Percentiles rank a stretch among this genome's conserved stretches.
Evolutionary conservation across 37 sponge, comb jelly and placozoan genomes (phyloP).

Genomic region (Chondrosia reniformis): DNA sequence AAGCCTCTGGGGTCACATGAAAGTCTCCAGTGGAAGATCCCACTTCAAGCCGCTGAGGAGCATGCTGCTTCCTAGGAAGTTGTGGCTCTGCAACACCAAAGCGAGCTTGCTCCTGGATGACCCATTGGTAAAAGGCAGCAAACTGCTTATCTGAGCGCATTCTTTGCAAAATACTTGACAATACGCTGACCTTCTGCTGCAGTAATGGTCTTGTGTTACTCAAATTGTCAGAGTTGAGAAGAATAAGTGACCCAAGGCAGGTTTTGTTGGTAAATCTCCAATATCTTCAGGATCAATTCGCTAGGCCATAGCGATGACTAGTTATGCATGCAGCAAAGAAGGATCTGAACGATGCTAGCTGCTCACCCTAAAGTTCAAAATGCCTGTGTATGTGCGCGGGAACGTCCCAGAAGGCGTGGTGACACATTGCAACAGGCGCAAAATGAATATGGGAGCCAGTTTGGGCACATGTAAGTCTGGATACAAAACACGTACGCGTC

Average conservation of each 20-base stretch:
- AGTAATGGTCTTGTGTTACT: background rate
- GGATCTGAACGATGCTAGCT: too few relatives aligned
- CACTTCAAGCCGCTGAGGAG: background rate
- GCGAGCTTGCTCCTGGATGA: background rate
- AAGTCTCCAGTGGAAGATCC: background rate
- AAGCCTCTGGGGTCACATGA: background rate
- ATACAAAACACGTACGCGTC: too few relatives aligned
- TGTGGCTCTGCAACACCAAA: background rate
- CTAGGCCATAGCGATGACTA: too few relatives aligned
- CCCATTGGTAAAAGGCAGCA: background rate
- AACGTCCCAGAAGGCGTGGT: too few relatives aligned
- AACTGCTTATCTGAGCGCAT: background rate
- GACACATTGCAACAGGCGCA: too few relatives aligned
- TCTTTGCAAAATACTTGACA: background rate
- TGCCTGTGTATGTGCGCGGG: too few relatives aligned
- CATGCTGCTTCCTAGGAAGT: background rate
- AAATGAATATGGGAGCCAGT: too few relatives aligned
- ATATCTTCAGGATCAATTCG: too few relatives aligned
- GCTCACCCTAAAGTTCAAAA: too few relatives aligned
- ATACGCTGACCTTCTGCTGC: background rate
- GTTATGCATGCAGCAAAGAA: too few relatives aligned
- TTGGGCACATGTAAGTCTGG: too few relatives aligned
- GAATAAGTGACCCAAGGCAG: background rate
- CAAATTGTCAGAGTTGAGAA: background rate
- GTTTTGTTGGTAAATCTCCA: too few relatives aligned